Conservation (phyloP, 1,140 invertebrate species). For the Bombus balteatus region DNA sequence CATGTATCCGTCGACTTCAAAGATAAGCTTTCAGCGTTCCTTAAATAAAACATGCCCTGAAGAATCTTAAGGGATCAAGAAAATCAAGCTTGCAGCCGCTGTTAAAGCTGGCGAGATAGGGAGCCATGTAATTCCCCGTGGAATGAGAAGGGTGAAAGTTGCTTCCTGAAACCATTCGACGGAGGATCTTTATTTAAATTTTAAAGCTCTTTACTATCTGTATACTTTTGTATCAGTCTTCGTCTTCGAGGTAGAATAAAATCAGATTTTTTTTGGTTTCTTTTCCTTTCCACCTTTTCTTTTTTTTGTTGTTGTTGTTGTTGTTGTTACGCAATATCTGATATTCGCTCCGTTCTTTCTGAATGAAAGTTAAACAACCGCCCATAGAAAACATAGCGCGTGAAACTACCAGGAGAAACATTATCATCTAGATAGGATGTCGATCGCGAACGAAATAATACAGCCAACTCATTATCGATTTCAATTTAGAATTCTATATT, state of each 20-base stretch:
- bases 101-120: constrained; percentile 46
- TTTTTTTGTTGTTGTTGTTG: no score
- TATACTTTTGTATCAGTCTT: constrained; percentile 43
- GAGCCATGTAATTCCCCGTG: constrained; percentile 53
- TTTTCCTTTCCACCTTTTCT: not conserved
- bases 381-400: not conserved
- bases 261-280: not conserved
- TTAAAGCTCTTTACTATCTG: constrained; percentile 50
- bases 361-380: not conserved
- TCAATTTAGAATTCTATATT: not conserved
- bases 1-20: constrained; percentile 30
- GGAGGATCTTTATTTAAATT: constrained; percentile 61
- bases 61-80: constrained; percentile 46
- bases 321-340: not conserved
- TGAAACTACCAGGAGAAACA: no score
- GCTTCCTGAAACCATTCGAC: constrained; percentile 44
- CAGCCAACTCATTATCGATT: not conserved
- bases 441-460: constrained; percentile 11
- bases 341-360: not conserved
- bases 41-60: constrained; percentile 46
- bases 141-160: constrained; percentile 52
- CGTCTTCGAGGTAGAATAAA: not conserved
- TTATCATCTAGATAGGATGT: not conserved
- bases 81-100: constrained; percentile 51
- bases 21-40: constrained; percentile 39